Evolutionary conservation across 2,888 invertebrate genomes (phyloP).

Genomic region (Anagyrus pseudococci): DNA sequence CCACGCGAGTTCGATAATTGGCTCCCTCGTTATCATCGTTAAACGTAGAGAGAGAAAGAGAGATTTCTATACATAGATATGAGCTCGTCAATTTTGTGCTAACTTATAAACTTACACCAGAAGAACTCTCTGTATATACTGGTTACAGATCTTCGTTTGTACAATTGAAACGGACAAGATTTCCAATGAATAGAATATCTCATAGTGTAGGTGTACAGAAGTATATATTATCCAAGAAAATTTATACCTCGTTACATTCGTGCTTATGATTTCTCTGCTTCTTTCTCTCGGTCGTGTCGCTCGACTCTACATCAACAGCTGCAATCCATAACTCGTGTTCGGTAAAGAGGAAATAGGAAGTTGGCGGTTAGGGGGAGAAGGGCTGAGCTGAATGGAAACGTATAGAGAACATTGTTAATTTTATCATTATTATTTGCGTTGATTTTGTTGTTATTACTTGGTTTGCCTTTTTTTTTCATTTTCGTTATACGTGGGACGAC

Average conservation of each 20-base stretch:
- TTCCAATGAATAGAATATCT: conserved; percentile 48
- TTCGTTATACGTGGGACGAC: conserved; percentile 49
- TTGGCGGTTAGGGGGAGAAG: no score
- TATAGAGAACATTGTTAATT: no score
- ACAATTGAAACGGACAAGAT: conserved; percentile 50
- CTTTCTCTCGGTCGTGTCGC: no score
- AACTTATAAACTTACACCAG: conserved; percentile 39
- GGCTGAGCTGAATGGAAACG: conserved; percentile 19
- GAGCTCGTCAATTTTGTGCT: conserved; percentile 45
- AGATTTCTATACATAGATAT: no score
- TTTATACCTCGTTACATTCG: conserved; percentile 51
- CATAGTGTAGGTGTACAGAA: no score
- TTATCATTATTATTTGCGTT: no score
- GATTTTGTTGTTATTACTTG: no score
- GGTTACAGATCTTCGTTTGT: conserved; percentile 35
- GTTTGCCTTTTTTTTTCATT: conserved; percentile 36
- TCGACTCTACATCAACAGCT: no score
- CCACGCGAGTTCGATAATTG: no score
- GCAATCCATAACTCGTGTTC: no score
- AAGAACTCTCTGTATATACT: conserved; percentile 35
- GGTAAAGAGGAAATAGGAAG: no score
- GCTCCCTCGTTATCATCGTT: no score
- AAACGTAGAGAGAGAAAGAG: conserved; percentile 31
- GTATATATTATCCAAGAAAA: conserved; percentile 56
- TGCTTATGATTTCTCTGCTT: conserved; percentile 47